These are phyloP conservation scores for Corythornis cristatus DNA, from an alignment of 2,113 vertebrate genomes.

Conservation along the genomic window DNA sequence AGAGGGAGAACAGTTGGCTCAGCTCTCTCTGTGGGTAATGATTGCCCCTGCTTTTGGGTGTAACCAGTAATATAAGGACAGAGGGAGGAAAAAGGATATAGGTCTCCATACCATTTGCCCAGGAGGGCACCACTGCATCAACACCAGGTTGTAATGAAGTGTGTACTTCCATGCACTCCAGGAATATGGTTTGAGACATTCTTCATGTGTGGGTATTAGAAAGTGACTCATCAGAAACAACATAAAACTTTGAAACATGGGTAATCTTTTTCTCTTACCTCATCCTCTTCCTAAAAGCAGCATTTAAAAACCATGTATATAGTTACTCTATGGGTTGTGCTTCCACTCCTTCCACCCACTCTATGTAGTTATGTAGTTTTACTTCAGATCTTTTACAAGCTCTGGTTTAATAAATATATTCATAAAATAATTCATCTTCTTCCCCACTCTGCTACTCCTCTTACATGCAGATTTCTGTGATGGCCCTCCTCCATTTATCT, in stretches of 20 bases:
- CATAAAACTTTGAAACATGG: background rate
- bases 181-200: background rate
- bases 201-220: background rate
- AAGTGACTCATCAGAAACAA: background rate
- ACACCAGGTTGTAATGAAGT: background rate
- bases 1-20: background rate
- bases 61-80: background rate
- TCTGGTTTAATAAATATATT: conserved; percentile 5
- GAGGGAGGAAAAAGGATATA: background rate
- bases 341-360: background rate
- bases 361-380: background rate
- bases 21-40: background rate
- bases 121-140: background rate
- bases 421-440: background rate
- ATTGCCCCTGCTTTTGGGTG: background rate
- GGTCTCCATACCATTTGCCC: background rate
- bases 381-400: background rate
- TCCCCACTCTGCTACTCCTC: background rate
- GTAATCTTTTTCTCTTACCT: background rate
- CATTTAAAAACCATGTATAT: background rate
- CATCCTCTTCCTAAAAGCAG: background rate
- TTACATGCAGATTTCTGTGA: background rate
- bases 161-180: background rate
- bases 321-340: background rate
- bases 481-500: background rate